Base-by-base conservation (phyloP, 2,113 vertebrate genomes). In the Sapayoa aenigma region DNA sequence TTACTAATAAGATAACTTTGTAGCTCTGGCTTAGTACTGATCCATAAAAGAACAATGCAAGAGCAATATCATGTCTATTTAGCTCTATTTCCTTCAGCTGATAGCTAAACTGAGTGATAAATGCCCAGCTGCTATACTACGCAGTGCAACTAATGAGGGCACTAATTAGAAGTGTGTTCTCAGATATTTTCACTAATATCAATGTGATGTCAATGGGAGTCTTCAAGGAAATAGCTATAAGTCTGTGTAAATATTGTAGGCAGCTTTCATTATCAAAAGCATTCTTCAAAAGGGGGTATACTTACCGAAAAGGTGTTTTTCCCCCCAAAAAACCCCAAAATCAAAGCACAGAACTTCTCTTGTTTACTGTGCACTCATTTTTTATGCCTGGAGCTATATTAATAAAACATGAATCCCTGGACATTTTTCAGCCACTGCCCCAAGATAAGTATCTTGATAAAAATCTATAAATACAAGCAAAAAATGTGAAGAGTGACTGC, bases 361-460 rank as follows among this genome's bases (percentile, higher is more conserved):
- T 1, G 23, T 93, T 76, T 92, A 73, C 49, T 0, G 0, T 62
- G 25, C 22, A 52, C 14, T 81, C 12, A 30, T 89, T 92, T 95
- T 78, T 84, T 52, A 83, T 30, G 28, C 46, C 47, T 46, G 52
- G 17, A 87, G 49, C 75, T 73, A 46, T 28, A 84, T 59, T 65
- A 93, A 79, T 53, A 87, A 58, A 79, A 60, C 33, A 93, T 62
- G 42, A 71, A 80, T 46, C 60, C 39, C 56, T 89, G 21, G 46
- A 73, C 14, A 91, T 85, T 82, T 86, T 67, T 94, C 75, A 85
- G 27, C 63, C 52, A 42, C 11, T 72, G 59, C 42, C 55, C 67
- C 49, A 83, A 84, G 56, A 17, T 46, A 87, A 84, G 77, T 87
- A 90, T 91, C 87, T 97, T 58, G 66, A 87, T 71, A 92, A 94